Evolutionary conservation across 2,113 vertebrate genomes (phyloP).

Genomic region (Corythornis vintsioides): DNA sequence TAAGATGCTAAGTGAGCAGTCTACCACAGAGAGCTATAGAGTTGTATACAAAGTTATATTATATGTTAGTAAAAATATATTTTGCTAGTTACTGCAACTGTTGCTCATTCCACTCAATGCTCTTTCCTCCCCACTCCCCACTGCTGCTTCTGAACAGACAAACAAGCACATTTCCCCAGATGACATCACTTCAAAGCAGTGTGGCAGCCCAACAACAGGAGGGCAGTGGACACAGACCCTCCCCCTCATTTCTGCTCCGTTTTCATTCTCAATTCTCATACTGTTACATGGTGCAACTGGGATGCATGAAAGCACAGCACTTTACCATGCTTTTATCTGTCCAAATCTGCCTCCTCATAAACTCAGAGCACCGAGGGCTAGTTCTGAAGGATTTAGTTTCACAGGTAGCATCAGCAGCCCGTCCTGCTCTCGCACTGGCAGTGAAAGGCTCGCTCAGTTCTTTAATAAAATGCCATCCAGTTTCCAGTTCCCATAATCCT

Average conservation of each 20-base stretch:
- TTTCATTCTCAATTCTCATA: background rate
- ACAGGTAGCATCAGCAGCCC: constrained; percentile 31
- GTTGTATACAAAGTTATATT: background rate
- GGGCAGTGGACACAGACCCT: background rate
- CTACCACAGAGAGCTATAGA: background rate
- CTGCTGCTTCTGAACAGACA: background rate
- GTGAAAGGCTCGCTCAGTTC: constrained; percentile 32
- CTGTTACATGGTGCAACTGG: background rate
- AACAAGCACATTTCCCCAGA: background rate
- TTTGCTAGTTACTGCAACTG: background rate
- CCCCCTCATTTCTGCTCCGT: background rate
- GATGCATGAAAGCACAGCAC: background rate
- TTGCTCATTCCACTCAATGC: background rate
- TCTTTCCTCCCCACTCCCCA: background rate
- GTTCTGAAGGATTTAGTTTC: constrained; percentile 37
- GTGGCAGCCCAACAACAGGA: background rate
- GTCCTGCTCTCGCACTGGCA: constrained; percentile 27
- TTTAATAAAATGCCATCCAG: constrained; percentile 69
- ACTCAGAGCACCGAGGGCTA: background rate
- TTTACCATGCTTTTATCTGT: background rate
- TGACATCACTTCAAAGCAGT: background rate
- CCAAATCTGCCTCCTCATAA: background rate
- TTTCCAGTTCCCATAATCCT: constrained; percentile 74
- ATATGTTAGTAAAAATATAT: background rate
- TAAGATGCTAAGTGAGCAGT: background rate